Evolutionary conservation across 2,113 vertebrate genomes (phyloP).

Genomic region (Gymnarchus niloticus): DNA sequence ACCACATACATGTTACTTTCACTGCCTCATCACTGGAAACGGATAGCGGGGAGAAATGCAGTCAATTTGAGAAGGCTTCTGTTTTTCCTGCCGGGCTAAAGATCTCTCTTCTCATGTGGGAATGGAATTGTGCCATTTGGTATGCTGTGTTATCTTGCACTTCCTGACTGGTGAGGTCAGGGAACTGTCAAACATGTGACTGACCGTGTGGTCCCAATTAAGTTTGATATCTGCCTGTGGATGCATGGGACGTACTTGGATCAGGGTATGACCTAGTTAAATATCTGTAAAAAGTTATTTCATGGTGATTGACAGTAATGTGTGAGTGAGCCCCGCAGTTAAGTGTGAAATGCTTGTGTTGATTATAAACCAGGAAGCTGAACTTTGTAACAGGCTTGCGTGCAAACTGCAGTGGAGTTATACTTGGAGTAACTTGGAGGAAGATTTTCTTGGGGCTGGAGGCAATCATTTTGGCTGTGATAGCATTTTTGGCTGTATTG

Average conservation of each 20-base stretch:
- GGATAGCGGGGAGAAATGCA: background rate
- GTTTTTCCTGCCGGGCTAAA: background rate
- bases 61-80: background rate
- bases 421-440: background rate
- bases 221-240: background rate
- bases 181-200: background rate
- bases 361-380: background rate
- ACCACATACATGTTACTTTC: background rate
- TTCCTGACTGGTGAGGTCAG: background rate
- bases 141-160: background rate
- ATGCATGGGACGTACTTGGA: constrained; percentile 5
- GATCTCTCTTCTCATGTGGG: background rate
- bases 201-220: background rate
- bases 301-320: constrained; percentile 1
- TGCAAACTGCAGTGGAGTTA: background rate
- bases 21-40: background rate
- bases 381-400: background rate
- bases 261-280: background rate
- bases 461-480: too few relatives aligned
- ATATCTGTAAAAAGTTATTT: background rate
- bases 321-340: background rate
- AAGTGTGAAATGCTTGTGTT: background rate
- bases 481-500: background rate
- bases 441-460: background rate
- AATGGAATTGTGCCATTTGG: background rate